These are phyloP conservation scores for Digitonthophagus gazella DNA, from an alignment of 2,888 invertebrate genomes.

Conservation along the genomic window DNA sequence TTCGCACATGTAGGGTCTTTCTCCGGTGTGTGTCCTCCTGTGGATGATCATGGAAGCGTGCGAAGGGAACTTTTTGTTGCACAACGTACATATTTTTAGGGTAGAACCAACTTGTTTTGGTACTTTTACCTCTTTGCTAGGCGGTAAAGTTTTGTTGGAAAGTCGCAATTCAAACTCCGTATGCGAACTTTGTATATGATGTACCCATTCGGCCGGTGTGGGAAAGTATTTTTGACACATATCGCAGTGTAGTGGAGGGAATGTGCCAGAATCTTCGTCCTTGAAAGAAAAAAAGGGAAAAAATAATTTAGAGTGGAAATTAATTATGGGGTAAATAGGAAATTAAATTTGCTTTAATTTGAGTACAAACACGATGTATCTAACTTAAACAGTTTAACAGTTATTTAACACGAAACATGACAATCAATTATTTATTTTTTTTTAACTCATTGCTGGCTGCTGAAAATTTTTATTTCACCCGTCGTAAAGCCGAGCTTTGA, in stretches of 20 bases:
- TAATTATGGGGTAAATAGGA: too few species aligned
- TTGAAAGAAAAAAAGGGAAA: constrained; percentile 39
- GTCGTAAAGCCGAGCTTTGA: too few species aligned
- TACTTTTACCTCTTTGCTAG: constrained; percentile 26
- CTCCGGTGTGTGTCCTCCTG: constrained; percentile 71
- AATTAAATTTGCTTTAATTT: too few species aligned
- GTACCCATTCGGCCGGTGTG: constrained; percentile 84
- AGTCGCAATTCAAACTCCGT: constrained; percentile 77
- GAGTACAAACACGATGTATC: too few species aligned
- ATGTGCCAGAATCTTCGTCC: constrained; percentile 65
- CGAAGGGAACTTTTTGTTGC: constrained; percentile 73
- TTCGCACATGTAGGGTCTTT: constrained; percentile 71
- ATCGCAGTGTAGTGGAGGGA: constrained; percentile 73
- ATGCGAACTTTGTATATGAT: constrained; percentile 80
- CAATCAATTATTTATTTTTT: not conserved
- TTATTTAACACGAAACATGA: not conserved
- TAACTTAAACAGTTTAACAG: not conserved
- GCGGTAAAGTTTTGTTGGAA: constrained; percentile 55
- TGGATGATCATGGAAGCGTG: constrained; percentile 79
- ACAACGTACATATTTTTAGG: constrained; percentile 64
- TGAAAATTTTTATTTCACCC: too few species aligned
- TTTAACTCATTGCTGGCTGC: too few species aligned
- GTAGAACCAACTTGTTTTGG: constrained; percentile 53
- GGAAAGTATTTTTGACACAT: constrained; percentile 73
- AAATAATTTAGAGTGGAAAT: not conserved